Conservation (phyloP, 2,113 vertebrate genomes). For the Pelobates fuscus region DNA sequence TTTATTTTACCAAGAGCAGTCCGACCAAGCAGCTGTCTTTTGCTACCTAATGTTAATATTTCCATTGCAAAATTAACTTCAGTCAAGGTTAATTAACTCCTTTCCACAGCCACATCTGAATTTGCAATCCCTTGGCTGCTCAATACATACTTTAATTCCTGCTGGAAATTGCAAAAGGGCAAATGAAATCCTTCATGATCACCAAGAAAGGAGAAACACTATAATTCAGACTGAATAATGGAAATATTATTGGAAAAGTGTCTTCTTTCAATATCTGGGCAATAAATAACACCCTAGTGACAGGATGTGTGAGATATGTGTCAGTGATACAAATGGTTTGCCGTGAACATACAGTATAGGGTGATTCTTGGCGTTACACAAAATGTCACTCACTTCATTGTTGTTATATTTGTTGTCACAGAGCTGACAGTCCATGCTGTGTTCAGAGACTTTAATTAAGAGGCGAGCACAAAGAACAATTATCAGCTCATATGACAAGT, state of each 20-base stretch:
- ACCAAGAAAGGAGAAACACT: conserved; percentile 38
- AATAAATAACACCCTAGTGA: conserved; percentile 42
- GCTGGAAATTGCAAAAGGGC: conserved; percentile 48
- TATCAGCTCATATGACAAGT: conserved; percentile 31
- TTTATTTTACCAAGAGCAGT: background rate
- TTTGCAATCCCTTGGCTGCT: conserved; percentile 24
- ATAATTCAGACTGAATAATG: conserved; percentile 33
- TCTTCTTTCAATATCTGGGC: conserved; percentile 39
- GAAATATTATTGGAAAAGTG: conserved; percentile 41
- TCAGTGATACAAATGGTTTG: conserved; percentile 36
- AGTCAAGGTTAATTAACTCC: conserved; percentile 55
- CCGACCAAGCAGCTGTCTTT: conserved; percentile 36
- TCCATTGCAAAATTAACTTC: conserved; percentile 49
- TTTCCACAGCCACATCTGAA: conserved; percentile 26
- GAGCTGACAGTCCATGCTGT: conserved; percentile 10
- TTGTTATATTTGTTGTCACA: conserved; percentile 34
- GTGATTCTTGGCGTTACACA: conserved; percentile 14
- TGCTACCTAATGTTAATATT: conserved; percentile 35
- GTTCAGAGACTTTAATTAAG: conserved; percentile 38
- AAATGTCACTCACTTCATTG: conserved; percentile 19
- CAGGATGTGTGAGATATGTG: conserved; percentile 26
- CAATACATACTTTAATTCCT: conserved; percentile 52
- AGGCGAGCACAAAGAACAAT: conserved; percentile 34
- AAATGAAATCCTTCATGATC: conserved; percentile 51
- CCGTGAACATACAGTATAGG: background rate